Percentiles rank a stretch among this genome's conserved stretches.
Evolutionary conservation across 2,113 vertebrate genomes (phyloP).

Genomic region (Bos javanicus): DNA sequence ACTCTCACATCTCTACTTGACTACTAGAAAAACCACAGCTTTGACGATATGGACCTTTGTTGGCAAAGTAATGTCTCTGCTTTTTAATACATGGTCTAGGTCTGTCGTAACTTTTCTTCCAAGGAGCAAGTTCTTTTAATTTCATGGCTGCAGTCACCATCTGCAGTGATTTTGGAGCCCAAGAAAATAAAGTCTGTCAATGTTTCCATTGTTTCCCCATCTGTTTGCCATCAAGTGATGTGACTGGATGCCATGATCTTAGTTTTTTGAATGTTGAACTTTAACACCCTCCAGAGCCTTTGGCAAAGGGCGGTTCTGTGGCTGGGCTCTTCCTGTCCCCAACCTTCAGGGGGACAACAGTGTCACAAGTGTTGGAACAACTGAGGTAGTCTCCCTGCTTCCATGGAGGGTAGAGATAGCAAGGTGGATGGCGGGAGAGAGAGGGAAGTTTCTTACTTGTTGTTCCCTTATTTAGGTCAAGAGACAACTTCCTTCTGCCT

Average conservation of each 20-base stretch:
- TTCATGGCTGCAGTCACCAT: not conserved
- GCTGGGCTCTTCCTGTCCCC: not conserved
- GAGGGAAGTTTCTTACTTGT: not conserved
- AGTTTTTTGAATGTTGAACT: not conserved
- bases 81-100: not conserved
- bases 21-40: not conserved
- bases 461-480: not conserved
- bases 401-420: not conserved
- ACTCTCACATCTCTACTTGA: not conserved
- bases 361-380: not conserved
- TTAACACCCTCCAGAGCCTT: not conserved
- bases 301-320: rapidly evolving
- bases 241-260: not conserved
- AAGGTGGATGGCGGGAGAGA: not conserved
- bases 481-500: not conserved
- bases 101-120: not conserved
- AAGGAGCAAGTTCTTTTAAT: not conserved
- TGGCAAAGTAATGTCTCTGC: not conserved
- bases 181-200: not conserved
- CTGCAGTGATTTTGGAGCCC: not conserved
- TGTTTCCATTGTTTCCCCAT: not conserved
- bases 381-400: not conserved
- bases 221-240: not conserved
- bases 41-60: not conserved
- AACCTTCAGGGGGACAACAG: not conserved